Conservation (phyloP, 2,797 vertebrate species). For the Poecilia picta region DNA sequence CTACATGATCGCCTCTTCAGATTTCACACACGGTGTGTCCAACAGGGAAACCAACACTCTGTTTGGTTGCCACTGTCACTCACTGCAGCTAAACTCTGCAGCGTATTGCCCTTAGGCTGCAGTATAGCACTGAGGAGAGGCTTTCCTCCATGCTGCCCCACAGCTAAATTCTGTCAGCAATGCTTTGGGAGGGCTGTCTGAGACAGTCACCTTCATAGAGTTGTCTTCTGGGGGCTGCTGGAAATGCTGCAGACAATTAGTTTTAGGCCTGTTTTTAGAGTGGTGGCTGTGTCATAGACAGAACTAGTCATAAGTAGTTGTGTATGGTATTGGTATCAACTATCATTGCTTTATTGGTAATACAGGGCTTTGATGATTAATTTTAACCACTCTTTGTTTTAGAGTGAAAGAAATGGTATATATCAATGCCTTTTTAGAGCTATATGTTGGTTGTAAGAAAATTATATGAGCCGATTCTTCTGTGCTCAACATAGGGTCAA, state of each 20-base stretch:
- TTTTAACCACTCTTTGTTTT: neutral
- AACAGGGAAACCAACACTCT: slow-evolving; percentile 34
- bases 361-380: neutral
- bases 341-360: neutral
- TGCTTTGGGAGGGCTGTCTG: slow-evolving; percentile 13
- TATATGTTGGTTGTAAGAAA: neutral
- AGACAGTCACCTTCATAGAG: slow-evolving; percentile 30
- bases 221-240: slow-evolving; percentile 21
- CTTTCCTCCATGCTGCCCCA: slow-evolving; percentile 22
- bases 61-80: slow-evolving; percentile 49
- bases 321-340: neutral
- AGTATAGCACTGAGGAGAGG: slow-evolving; percentile 17
- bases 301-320: neutral
- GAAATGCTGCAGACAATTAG: slow-evolving; percentile 25
- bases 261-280: slow-evolving; percentile 4
- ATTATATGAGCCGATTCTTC: neutral
- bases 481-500: neutral
- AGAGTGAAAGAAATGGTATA: neutral
- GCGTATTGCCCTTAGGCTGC: slow-evolving; percentile 23
- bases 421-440: neutral
- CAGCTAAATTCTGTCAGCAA: slow-evolving; percentile 23
- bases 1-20: slow-evolving; percentile 13
- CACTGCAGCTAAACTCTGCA: slow-evolving; percentile 25
- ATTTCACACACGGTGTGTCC: slow-evolving; percentile 36
- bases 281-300: neutral